phyloP scores from a whole-genome alignment of 35 echinoderm and acorn worm genomes.

The Diadema setosum region DNA sequence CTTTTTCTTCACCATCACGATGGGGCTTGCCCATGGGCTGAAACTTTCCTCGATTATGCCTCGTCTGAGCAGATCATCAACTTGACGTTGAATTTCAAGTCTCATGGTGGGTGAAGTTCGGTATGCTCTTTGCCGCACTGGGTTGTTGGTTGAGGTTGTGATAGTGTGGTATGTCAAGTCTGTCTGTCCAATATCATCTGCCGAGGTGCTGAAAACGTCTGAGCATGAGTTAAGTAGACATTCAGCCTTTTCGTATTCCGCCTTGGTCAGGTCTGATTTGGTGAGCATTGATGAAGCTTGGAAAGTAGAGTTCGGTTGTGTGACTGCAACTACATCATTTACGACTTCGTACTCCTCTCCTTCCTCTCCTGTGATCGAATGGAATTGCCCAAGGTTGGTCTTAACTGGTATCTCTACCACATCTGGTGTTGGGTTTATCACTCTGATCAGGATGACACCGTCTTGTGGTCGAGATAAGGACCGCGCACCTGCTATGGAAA shows the following conservation, averaged over 20 bases:
- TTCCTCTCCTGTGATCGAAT: not conserved
- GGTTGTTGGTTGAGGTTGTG: not conserved
- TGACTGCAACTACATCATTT: not conserved
- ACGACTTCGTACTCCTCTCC: not conserved
- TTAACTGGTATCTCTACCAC: not conserved
- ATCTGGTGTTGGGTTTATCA: not conserved
- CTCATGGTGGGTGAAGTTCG: conserved; percentile 7
- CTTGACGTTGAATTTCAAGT: not conserved
- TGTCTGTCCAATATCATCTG: not conserved
- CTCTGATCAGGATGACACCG: not conserved
- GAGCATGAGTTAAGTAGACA: not conserved
- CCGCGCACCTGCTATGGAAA: not conserved
- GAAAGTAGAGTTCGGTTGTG: not conserved
- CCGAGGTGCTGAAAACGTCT: not conserved
- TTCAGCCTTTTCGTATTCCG: not conserved
- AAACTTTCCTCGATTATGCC: conserved; percentile 1
- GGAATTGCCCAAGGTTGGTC: not conserved
- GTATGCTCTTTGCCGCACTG: conserved; percentile 30
- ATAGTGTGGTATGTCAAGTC: not conserved
- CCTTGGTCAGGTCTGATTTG: not conserved
- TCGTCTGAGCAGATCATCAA: conserved; percentile 28
- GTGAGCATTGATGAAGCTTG: not conserved
- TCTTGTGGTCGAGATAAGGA: not conserved
- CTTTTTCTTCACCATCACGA: conserved; percentile 65
- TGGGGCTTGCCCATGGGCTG: conserved; percentile 48